Evolutionary conservation across 1,140 invertebrate species (phyloP), one percentile per base, ranked within the genome.

Genomic region (Lycorma delicatula): DNA sequence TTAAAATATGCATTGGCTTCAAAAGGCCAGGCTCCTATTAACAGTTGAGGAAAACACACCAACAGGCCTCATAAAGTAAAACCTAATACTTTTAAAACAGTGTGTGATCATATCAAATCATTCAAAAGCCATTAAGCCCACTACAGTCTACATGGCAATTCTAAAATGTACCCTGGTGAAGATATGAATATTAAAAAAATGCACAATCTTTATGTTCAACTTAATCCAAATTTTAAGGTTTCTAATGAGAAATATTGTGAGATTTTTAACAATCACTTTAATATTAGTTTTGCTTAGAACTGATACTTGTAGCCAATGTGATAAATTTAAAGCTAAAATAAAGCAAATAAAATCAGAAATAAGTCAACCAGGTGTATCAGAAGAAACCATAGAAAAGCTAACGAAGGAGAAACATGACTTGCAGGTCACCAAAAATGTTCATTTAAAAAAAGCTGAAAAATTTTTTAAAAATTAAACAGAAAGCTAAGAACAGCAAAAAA

Each of bases 61-160:
- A 60, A 57, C 48, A 47, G 54, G 4, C 54, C 59, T 3, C 27
- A 46, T 49, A 57, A 60, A 29, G 29, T 56, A 13, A 36, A 41
- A 28, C 22, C 25, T 56, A 54, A 56, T 25, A 60, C 22, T 51
- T 23, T 51, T 23, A 36, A 60, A 18, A 51, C 49, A 16, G 36
- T 50, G 5, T 28, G 28, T 1, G 22, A 38, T 36, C 49, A 53
- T 20, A 18, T 59, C 26, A 54, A 36, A 29, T 56, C 59, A 25
- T 56, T 60, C 9, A 60, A 60, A 56, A 48, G 52, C 25, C 34
- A 46, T 26, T 38, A 60, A 26, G 41, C 59, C 34, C 59, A 60
- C 22, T 60, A 60, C 47, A 57, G 54, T 2, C 41, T 60, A 22
- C 51, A 59, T 27, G 41, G 54, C 25, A 46, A 6, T 23, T 54